Base-by-base conservation (phyloP, 1,140 invertebrate species). In the Heterodera carotae region DNA sequence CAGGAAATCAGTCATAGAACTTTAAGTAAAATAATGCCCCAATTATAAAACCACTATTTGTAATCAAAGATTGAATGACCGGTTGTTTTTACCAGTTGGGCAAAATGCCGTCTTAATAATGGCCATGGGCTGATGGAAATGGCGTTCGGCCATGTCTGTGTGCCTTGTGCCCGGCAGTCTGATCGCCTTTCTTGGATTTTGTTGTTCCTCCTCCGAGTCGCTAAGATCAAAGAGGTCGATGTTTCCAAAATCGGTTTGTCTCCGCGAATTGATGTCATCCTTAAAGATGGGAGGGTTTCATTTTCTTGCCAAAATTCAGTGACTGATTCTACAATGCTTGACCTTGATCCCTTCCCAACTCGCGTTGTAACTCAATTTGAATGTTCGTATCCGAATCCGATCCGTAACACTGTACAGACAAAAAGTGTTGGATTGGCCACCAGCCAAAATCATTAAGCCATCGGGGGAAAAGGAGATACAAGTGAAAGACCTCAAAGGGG, bases 391-490 rank as follows among this genome's bases (percentile, higher is more conserved):
- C 7, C 82, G 43, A 27, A 76, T 70, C 3, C 83, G 74, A 62
- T 79, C 73, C n/a, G 36, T n/a, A 15, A 83, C 81, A 59, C 75
- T 76, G 34, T 83, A 83, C 34, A 83, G 48, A 36, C 80, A 83
- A 68, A 83, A 84, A 27, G 64, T 59, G 66, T 83, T 83, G 25
- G 82, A 85, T 33, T 83, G 83, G 15, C 82, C 82, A 36, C 83
- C 82, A 68, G 75, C 80, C 36, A 83, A 64, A 22, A 83, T 10
- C 22, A 83, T 36, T 18, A 33, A 33, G n/a, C 75, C 59, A 59
- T 82, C 69, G 12, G 82, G 83, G n/a, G 82, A 83, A 48, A 83
- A 83, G 6, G 66, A 39, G 48, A 83, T 76, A 39, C 79, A 84
- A 15, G 79, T 85, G 64, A 82, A 83, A 15, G 82, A 43, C 67